phyloP scores from a whole-genome alignment of 2,113 vertebrate species.

The Burhinus bistriatus region DNA sequence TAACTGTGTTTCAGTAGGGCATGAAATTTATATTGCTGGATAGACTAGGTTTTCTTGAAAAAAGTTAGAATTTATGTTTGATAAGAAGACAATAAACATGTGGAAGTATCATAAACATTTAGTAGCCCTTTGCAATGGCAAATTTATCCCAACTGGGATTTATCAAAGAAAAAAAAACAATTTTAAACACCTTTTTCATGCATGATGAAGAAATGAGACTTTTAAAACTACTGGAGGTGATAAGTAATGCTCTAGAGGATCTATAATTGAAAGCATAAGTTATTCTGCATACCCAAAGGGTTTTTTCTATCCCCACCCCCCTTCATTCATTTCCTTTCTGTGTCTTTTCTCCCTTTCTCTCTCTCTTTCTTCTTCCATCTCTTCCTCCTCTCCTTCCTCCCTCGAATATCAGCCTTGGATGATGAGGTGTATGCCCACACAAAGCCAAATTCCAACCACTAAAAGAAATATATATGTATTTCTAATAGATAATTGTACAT shows the following conservation, averaged over 20 bases:
- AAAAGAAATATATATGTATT: not conserved
- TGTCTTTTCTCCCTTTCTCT: not conserved
- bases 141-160: not conserved
- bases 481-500: not conserved
- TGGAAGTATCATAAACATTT: not conserved
- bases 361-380: no score
- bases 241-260: not conserved
- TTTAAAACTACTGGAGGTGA: not conserved
- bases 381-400: not conserved
- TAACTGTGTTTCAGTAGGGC: not conserved
- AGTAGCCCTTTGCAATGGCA: not conserved
- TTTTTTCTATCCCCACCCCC: rapidly evolving
- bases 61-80: not conserved
- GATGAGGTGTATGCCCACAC: not conserved
- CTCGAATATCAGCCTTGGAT: not conserved
- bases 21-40: not conserved
- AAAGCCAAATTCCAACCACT: not conserved
- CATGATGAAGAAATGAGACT: not conserved
- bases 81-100: not conserved
- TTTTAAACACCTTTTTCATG: not conserved
- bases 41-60: not conserved
- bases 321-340: not conserved
- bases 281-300: not conserved
- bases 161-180: not conserved
- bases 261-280: not conserved